Conservation (phyloP, 2,888 invertebrate genomes). For the Cremastinae sp. region DNA sequence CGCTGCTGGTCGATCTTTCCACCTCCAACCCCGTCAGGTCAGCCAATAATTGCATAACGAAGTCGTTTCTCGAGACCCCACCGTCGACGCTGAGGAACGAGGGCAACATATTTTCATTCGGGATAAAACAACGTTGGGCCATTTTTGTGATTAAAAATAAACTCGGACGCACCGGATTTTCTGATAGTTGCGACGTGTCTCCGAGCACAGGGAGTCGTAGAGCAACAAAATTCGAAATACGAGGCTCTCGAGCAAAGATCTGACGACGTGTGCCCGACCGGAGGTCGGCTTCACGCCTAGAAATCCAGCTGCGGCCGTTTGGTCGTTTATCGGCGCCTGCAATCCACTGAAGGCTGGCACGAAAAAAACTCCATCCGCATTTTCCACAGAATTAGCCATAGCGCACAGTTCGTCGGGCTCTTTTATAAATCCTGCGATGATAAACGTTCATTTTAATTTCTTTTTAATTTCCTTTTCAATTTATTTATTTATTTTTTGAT, state of each 20-base stretch:
- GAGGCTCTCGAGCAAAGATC: conserved; percentile 92
- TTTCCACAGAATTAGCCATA: conserved; percentile 86
- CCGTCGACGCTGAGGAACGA: conserved; percentile 97
- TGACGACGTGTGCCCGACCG: conserved; percentile 88
- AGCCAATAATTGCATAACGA: conserved; percentile 93
- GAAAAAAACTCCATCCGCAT: conserved; percentile 91
- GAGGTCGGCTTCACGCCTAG: conserved; percentile 89
- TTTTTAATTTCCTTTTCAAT: conserved; percentile 2
- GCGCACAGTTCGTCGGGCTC: conserved; percentile 85
- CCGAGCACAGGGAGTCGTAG: conserved; percentile 86
- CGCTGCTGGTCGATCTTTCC: conserved; percentile 87
- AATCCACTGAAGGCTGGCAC: conserved; percentile 94
- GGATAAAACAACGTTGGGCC: not conserved
- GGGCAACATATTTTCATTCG: no score
- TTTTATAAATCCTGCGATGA: conserved; percentile 83
- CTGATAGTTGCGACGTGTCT: conserved; percentile 84
- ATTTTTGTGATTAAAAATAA: not conserved
- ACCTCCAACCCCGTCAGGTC: conserved; percentile 90
- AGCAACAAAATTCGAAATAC: conserved; percentile 91
- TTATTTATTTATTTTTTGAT: not conserved
- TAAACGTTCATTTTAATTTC: conserved; percentile 12
- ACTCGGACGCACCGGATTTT: conserved; percentile 83
- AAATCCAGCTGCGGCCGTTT: conserved; percentile 91
- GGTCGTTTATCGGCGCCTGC: conserved; percentile 95
- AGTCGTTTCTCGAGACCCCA: conserved; percentile 97